Evolutionary conservation across 1,140 invertebrate genomes (phyloP).

Genomic region (Mamestra configurata): DNA sequence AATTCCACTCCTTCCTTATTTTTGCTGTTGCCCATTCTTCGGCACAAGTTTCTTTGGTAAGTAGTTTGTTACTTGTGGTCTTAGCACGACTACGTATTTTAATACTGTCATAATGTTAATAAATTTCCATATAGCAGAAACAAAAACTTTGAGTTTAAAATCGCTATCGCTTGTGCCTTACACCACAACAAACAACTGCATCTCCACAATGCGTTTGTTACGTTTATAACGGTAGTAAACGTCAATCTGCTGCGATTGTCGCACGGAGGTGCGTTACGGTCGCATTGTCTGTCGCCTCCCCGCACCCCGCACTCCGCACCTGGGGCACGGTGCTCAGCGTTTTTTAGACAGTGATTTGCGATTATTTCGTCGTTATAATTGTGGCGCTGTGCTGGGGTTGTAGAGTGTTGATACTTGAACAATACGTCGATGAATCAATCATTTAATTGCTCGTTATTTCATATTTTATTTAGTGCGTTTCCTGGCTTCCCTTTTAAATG

Average conservation of each 20-base stretch:
- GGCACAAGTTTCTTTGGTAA: too few relatives aligned
- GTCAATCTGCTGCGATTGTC: conserved; percentile 57
- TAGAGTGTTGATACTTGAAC: conserved; percentile 16
- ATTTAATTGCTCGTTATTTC: too few relatives aligned
- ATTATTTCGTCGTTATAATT: conserved; percentile 35
- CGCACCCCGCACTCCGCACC: not conserved
- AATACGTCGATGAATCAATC: not conserved
- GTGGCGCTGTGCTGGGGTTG: not conserved
- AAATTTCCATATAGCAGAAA: too few relatives aligned
- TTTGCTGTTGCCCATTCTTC: too few relatives aligned
- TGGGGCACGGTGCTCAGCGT: not conserved
- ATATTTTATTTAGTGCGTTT: too few relatives aligned
- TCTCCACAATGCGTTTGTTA: conserved; percentile 42
- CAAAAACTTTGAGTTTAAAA: not conserved
- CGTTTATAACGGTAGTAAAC: conserved; percentile 46
- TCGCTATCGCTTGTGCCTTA: not conserved
- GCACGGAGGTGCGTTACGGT: conserved; percentile 30
- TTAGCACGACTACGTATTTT: too few relatives aligned
- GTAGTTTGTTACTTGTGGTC: too few relatives aligned
- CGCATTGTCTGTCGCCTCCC: conserved; percentile 19
- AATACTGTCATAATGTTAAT: too few relatives aligned
- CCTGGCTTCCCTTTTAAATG: too few relatives aligned
- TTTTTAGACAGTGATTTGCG: conserved; percentile 9
- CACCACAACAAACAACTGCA: conserved; percentile 10
- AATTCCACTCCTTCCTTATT: too few relatives aligned